Conservation (phyloP, 2,888 invertebrate species). For the Torymus auratus region DNA sequence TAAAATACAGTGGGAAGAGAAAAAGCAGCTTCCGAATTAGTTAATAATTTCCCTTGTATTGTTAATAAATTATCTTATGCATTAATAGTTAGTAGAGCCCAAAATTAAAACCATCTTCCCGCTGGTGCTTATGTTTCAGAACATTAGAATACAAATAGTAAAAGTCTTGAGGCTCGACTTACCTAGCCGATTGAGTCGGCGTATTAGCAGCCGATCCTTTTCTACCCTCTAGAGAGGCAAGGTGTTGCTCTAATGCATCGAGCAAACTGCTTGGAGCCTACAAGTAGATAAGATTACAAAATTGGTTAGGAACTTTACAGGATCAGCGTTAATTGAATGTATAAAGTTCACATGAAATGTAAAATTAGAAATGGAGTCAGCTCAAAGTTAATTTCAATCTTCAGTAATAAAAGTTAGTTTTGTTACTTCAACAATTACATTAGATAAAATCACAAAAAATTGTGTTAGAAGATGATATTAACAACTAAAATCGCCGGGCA, state of each 20-base stretch:
- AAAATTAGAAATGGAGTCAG: too few species aligned
- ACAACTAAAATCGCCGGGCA: too few species aligned
- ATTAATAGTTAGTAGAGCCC: slow-evolving; percentile 31
- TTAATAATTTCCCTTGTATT: slow-evolving; percentile 1
- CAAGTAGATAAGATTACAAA: slow-evolving; percentile 23
- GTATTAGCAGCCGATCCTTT: slow-evolving; percentile 91
- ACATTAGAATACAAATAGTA: slow-evolving; percentile 54
- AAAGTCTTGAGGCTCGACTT: slow-evolving; percentile 62
- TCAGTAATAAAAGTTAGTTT: too few species aligned
- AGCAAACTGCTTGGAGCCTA: slow-evolving; percentile 95
- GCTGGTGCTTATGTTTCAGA: slow-evolving; percentile 37
- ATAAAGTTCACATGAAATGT: too few species aligned
- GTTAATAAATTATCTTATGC: slow-evolving; percentile 20
- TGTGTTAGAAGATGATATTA: too few species aligned
- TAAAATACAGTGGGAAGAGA: slow-evolving; percentile 57
- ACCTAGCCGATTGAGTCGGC: slow-evolving; percentile 91
- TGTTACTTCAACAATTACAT: too few species aligned
- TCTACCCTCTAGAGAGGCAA: slow-evolving; percentile 94
- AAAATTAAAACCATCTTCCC: slow-evolving; percentile 46
- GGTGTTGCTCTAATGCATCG: slow-evolving; percentile 97
- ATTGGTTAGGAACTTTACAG: neutral
- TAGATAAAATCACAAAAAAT: too few species aligned
- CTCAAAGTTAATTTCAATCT: too few species aligned
- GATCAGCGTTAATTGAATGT: neutral
- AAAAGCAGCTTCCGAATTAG: slow-evolving; percentile 23